Percentiles rank a stretch among this genome's conserved stretches.
phyloP scores from a whole-genome alignment of 2,797 vertebrate genomes.

The Gambusia yucatana region DNA sequence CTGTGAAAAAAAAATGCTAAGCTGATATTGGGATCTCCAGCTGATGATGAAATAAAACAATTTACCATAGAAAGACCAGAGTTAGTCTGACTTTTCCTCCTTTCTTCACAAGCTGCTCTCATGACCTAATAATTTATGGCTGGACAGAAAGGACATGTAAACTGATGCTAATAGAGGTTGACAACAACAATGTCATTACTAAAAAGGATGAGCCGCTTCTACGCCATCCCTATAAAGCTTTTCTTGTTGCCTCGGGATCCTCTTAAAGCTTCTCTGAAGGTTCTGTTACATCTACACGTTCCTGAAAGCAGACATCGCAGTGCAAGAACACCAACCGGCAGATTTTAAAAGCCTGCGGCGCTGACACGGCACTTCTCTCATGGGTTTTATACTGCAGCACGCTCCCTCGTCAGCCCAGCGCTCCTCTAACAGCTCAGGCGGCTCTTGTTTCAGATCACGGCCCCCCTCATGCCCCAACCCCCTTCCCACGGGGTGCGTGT shows the following conservation, averaged over 20 bases:
- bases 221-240: constrained; percentile 37
- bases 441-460: constrained; percentile 42
- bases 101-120: constrained; percentile 31
- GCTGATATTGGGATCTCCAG: neutral
- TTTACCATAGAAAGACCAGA: constrained; percentile 28
- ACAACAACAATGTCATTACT: constrained; percentile 45
- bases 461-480: constrained; percentile 4
- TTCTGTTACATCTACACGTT: constrained; percentile 25
- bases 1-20: neutral
- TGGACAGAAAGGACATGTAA: constrained; percentile 32
- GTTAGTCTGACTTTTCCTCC: constrained; percentile 33
- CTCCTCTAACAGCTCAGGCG: constrained; percentile 48
- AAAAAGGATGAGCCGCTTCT: constrained; percentile 20
- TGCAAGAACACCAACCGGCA: constrained; percentile 32
- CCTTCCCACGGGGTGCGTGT: constrained; percentile 44
- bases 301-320: constrained; percentile 31
- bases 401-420: constrained; percentile 40
- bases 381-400: constrained; percentile 41
- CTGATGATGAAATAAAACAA: constrained; percentile 17
- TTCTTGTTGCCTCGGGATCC: constrained; percentile 28
- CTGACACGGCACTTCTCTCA: constrained; percentile 46
- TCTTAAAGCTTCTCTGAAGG: constrained; percentile 37
- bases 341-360: constrained; percentile 32
- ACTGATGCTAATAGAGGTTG: constrained; percentile 33
- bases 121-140: constrained; percentile 38